Evolutionary conservation across 2,888 invertebrate genomes (phyloP).

Genomic region (Ormyrus rosae): DNA sequence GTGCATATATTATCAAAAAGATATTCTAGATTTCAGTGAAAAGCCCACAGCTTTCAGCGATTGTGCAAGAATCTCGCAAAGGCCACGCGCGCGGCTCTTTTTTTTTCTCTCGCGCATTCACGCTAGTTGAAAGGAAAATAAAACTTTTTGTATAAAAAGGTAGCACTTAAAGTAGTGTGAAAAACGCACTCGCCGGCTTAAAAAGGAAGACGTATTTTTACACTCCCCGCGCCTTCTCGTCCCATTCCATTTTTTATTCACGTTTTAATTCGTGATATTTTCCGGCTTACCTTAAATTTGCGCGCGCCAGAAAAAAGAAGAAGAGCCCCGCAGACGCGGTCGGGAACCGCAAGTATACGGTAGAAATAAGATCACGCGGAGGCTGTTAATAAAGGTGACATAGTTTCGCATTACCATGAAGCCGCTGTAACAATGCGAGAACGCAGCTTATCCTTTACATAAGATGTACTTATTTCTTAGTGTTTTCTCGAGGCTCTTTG

Average conservation of each 20-base stretch:
- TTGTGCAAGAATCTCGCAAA: no score
- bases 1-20: no score
- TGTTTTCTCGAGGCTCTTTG: background rate
- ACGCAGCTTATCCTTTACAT: conserved; percentile 17
- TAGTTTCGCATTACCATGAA: conserved; percentile 58
- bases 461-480: conserved; percentile 21
- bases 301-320: background rate
- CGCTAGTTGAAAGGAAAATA: background rate
- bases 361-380: no score
- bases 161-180: background rate
- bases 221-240: background rate
- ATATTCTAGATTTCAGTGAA: no score
- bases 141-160: background rate
- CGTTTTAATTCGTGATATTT: background rate
- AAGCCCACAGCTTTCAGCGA: no score
- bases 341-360: no score
- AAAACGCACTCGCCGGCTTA: background rate
- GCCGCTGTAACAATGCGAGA: background rate
- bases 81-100: no score
- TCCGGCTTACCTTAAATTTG: conserved; percentile 7
- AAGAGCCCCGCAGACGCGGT: background rate
- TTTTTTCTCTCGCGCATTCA: background rate
- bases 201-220: conserved; percentile 3
- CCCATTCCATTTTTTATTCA: background rate
- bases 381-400: conserved; percentile 61